Evolutionary conservation across 2,888 invertebrate genomes (phyloP), one percentile per base, ranked within the genome.

Genomic region (Oscheius sp.): DNA sequence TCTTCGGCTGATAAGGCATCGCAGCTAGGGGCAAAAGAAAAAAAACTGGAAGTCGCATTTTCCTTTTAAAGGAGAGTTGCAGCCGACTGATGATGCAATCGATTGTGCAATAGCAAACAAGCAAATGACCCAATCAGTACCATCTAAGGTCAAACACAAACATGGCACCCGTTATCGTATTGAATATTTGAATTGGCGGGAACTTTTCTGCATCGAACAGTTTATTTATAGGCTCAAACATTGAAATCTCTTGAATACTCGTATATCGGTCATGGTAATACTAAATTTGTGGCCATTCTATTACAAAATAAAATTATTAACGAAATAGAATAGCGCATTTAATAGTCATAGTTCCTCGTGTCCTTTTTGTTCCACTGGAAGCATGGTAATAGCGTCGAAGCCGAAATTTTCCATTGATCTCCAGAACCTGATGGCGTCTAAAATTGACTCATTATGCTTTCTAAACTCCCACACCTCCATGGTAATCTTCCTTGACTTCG

Each of bases 401-500:
- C 66, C 66, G 29, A 49, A 66, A 16, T 41, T 13, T 43, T 46
- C 27, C 35, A 58, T 21, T 6, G 52, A 49, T 29, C 66, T 49
- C 66, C 66, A 66, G 52, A 66, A 66, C 2, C 27, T 35, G 9
- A 52, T 52, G 0, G 66, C n/a, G 16, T 52, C 66, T 66, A 46
- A 46, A 27, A 25, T 6, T 6, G 13, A 35, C 29, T 59, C 18
- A 25, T 23, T 18, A 3, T 13, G 13, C 1, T n/a, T 35, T 59
- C 1, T 1, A 43, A 68, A n/a, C n/a, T n/a, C n/a, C n/a, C n/a
- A n/a, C n/a, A 35, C 35, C 5, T 35, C 35, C 35, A 35, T 35
- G 35, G 35, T 35, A 69, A 35, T 69, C 29, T 7, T 27, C 25
- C 41, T 69, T 43, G 1, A 69, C 21, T 43, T 69, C 69, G 6